phyloP scores from a whole-genome alignment of 1,140 invertebrate species.

The Drosophila ohnishii region DNA sequence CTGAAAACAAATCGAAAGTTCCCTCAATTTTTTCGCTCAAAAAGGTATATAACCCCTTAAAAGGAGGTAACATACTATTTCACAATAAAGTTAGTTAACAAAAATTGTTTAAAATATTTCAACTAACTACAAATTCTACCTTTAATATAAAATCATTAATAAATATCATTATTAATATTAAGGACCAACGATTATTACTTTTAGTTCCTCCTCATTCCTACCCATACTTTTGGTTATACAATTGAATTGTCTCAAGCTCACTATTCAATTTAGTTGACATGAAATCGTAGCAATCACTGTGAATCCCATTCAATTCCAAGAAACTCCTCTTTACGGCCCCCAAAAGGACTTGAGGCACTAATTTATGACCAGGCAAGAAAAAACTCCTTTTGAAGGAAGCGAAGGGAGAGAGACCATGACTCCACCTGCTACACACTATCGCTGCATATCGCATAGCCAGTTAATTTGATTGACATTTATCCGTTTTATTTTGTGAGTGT shows the following conservation, averaged over 20 bases:
- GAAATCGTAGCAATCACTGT: conserved; percentile 1
- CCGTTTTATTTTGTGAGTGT: conserved; percentile 50
- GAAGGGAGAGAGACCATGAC: background rate
- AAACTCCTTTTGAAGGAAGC: background rate
- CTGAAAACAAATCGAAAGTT: too few relatives aligned
- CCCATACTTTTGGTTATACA: background rate
- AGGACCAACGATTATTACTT: too few relatives aligned
- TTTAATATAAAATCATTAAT: too few relatives aligned
- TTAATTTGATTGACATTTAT: conserved; percentile 79
- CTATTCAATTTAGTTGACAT: conserved; percentile 11
- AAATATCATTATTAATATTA: background rate
- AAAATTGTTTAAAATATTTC: background rate
- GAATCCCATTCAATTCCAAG: conserved; percentile 15
- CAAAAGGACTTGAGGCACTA: conserved; percentile 7
- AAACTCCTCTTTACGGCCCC: conserved; percentile 9
- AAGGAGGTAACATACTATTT: background rate
- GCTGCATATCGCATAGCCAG: conserved; percentile 66
- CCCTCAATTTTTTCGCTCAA: too few relatives aligned
- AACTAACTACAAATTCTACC: background rate
- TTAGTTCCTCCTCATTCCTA: background rate
- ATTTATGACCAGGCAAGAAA: conserved; percentile 19
- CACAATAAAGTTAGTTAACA: background rate
- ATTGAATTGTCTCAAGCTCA: background rate
- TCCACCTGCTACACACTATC: conserved; percentile 41
- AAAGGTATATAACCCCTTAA: too few relatives aligned